Percentiles rank a stretch among this genome's conserved stretches.
Conservation (phyloP, 2,797 vertebrate genomes). For the Rousettus madagascariensis region DNA sequence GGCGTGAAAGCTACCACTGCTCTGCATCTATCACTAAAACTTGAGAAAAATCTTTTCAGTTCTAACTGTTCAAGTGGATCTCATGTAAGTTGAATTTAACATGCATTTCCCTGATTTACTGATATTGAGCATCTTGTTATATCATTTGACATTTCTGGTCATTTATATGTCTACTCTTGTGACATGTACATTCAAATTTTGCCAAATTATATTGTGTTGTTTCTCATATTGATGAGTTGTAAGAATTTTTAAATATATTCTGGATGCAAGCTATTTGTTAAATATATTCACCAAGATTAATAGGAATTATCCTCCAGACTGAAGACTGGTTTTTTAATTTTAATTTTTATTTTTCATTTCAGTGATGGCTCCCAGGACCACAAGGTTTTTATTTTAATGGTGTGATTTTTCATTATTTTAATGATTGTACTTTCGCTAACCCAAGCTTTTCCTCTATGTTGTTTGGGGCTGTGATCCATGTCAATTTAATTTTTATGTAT, state of each 20-base stretch:
- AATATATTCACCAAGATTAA: not conserved
- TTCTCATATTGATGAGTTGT: not conserved
- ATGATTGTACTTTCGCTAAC: not conserved
- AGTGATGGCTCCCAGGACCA: not conserved
- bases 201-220: not conserved
- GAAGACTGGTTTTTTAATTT: not conserved
- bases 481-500: not conserved
- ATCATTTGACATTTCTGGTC: not conserved
- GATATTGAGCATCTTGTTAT: not conserved
- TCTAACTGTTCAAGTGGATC: not conserved
- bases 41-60: not conserved
- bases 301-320: not conserved
- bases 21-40: not conserved
- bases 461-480: not conserved
- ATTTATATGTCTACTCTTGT: not conserved
- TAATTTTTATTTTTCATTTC: not conserved
- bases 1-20: not conserved
- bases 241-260: not conserved
- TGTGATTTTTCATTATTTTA: not conserved
- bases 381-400: not conserved
- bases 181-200: not conserved
- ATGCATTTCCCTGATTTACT: not conserved
- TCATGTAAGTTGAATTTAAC: not conserved
- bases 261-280: not conserved
- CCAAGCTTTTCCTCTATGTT: not conserved